Base-by-base conservation (phyloP, 2,113 vertebrate genomes). In the Riparia riparia region DNA sequence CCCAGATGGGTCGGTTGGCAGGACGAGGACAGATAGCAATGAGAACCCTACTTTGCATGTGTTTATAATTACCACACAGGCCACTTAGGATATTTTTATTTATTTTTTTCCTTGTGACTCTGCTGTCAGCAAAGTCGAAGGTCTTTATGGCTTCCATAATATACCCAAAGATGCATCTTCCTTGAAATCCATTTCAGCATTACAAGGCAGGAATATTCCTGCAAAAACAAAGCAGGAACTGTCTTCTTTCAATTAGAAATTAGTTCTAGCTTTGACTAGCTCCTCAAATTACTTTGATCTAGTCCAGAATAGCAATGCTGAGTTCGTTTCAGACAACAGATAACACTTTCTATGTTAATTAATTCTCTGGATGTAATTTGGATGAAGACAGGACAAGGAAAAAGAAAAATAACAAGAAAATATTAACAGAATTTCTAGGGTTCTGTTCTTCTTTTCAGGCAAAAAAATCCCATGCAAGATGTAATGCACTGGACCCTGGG, bases 1-100 rank as follows among this genome's bases (percentile, higher is more conserved):
- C 72, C 69, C 81, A 83, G 53, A 93, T 66, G 58, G 51, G 34
- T 70, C 74, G 64, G 51, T 8, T 95, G 82, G 84, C 93, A 94
- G 69, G 18, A 82, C 61, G 9, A 88, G 20, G 28, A 51, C 58
- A 88, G 82, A 80, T 12, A 87, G 73, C 3, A 1, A 29, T 42
- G 78, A 73, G 63, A 81, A 76, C 49, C 53, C 60, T 73, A 6
- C 24, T 56, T 56, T 82, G 8, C 50, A 14, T 70, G 54, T 80
- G 50, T 78, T 91, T 91, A 85, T 87, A 91, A 87, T 66, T 85
- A 82, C 31, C 73, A 65, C 86, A 49, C 12, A 50, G 31, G 10
- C 70, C 15, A 16, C 57, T 91, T 51, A 61, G 37, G 63, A 34
- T 90, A 80, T 85, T 92, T 93, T 72, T 61, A n/a, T 51, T 83